Evolutionary conservation across 2,888 invertebrate genomes (phyloP), one percentile per base, ranked within the genome.

Genomic region (Clusia tigrina): DNA sequence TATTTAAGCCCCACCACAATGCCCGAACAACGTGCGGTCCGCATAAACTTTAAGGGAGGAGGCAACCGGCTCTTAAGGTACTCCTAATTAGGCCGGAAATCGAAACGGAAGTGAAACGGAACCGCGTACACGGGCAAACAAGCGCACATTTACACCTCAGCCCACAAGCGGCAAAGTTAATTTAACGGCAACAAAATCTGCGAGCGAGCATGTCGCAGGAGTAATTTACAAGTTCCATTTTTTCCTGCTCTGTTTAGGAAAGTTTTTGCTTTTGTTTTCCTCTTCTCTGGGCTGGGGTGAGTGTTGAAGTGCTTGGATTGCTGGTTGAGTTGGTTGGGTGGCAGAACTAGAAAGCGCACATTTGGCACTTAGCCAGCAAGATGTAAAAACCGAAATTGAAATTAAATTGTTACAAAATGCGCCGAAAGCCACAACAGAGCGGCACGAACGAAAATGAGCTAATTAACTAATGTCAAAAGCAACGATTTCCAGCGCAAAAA

Each of bases 401-500:
- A 58, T 18, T 25, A 24, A 46, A 48, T 24, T 46, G 42, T 46
- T 24, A 10, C 18, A 23, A 22, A 20, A 22, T 48, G 48, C 32
- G 2, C 52, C 37, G 38, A 56, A 38, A 32, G 54, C 18, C 20
- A 51, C 32, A 37, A 56, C 17, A 32, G 22, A 23, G 26, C 5
- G 12, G 15, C 6, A 32, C 12, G 24, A 58, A 48, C 25, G 20
- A 17, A 12, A 46, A 46, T 23, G 42, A 51, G 51, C 63, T 59
- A 63, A 63, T 63, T 63, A 63, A 59, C 63, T 58, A 63, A 63
- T 58, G 63, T 58, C 24, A 12, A 53, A 63, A 54, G 32, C 54
- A 58, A 57, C 38, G 26, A 57, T 24, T 46, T 25, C 23, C 42
- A 17, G 15, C 12, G 17, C 54, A 26, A 54, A 15, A 54, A 54